These are phyloP conservation scores for Montifringilla adamsi DNA, from an alignment of 2,113 vertebrate genomes.

Conservation along the genomic window DNA sequence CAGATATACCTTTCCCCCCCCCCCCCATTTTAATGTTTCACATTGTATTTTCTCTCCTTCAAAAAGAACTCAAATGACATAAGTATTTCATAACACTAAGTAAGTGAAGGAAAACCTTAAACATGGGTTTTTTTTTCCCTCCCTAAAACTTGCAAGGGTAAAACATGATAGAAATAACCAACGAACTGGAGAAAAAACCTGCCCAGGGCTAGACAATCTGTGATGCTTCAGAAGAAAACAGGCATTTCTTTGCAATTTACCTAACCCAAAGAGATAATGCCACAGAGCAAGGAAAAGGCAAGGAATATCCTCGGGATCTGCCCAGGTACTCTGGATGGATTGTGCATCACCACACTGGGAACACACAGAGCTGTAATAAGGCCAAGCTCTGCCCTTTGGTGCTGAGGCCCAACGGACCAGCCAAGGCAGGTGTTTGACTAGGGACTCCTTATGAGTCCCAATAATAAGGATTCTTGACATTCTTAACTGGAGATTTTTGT, in stretches of 20 bases:
- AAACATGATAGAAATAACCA: constrained; percentile 1
- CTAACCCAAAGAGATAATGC: constrained; percentile 20
- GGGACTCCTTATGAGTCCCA: not conserved
- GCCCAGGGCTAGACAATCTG: constrained; percentile 10
- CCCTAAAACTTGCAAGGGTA: not conserved
- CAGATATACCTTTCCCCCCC: no score
- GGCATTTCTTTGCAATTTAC: constrained; percentile 13
- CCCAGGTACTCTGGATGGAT: not conserved
- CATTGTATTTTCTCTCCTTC: not conserved
- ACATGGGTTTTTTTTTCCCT: not conserved
- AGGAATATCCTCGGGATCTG: not conserved
- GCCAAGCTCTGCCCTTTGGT: not conserved
- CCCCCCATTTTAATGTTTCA: not conserved
- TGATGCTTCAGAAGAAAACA: not conserved
- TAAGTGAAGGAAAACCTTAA: not conserved
- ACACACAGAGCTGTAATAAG: not conserved
- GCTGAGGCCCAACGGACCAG: not conserved
- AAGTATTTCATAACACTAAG: not conserved
- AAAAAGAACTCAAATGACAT: not conserved
- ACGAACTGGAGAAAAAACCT: not conserved
- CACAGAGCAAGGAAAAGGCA: not conserved
- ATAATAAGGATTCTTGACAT: not conserved
- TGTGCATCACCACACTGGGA: not conserved
- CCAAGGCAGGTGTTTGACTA: not conserved
- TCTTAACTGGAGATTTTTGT: not conserved